Evolutionary conservation across 2,888 invertebrate genomes (phyloP).

Genomic region (Cryptocephalus moraei): DNA sequence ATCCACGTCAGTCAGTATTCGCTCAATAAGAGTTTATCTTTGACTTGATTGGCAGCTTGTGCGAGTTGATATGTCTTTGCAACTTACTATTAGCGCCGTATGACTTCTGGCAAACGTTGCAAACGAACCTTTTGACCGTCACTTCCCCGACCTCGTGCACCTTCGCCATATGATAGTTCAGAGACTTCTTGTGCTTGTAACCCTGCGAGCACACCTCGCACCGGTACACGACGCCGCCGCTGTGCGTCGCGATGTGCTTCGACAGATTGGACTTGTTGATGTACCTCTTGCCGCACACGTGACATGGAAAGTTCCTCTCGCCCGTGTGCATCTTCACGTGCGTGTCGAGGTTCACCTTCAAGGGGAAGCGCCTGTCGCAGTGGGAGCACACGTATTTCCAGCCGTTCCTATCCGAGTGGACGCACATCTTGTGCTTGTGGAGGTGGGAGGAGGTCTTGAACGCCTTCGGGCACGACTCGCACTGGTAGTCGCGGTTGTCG

Average conservation of each 20-base stretch:
- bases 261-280: slow-evolving; percentile 27
- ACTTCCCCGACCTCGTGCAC: slow-evolving; percentile 35
- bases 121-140: slow-evolving; percentile 40
- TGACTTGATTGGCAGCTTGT: slow-evolving; percentile 4
- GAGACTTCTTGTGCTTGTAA: slow-evolving; percentile 42
- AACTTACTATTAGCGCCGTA: slow-evolving; percentile 29
- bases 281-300: slow-evolving; percentile 28
- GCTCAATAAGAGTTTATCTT: no score
- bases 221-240: slow-evolving; percentile 24
- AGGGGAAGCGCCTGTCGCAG: slow-evolving; percentile 27
- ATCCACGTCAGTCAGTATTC: no score
- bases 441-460: slow-evolving; percentile 33
- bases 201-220: slow-evolving; percentile 44
- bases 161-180: slow-evolving; percentile 44
- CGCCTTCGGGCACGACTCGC: slow-evolving; percentile 30
- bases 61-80: slow-evolving; percentile 29
- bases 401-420: slow-evolving; percentile 25
- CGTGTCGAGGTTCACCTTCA: slow-evolving; percentile 30
- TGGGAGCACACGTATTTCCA: slow-evolving; percentile 30
- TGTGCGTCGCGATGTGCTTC: slow-evolving; percentile 29
- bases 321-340: slow-evolving; percentile 31
- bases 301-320: slow-evolving; percentile 29
- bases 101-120: slow-evolving; percentile 27
- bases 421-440: slow-evolving; percentile 32
- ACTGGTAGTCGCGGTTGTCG: slow-evolving; percentile 29